A percentile compares a stretch with the other conserved stretches of the same genome.
These are phyloP conservation scores for Montipora efflorescens DNA, from an alignment of 64 coral and sea anemone species.

Conservation along the genomic window DNA sequence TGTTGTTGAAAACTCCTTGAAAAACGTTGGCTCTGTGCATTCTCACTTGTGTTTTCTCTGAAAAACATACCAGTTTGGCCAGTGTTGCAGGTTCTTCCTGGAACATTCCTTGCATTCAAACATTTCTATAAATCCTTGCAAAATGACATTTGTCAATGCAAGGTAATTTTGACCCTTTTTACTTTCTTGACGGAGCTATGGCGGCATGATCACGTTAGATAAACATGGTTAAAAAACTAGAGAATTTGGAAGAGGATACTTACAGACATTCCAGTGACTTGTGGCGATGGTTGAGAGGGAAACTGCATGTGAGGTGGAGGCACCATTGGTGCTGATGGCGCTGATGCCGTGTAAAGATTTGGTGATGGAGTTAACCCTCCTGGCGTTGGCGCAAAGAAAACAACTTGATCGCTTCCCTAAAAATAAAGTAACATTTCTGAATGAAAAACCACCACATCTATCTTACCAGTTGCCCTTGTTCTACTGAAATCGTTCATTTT, in stretches of 20 bases:
- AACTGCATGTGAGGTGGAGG: constrained; percentile 20
- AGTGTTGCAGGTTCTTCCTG: too few species aligned
- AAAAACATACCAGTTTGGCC: too few species aligned
- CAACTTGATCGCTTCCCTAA: constrained; percentile 38
- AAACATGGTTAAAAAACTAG: too few species aligned
- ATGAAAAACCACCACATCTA: background rate
- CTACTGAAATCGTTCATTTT: background rate
- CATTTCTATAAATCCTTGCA: too few species aligned
- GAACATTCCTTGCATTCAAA: too few species aligned
- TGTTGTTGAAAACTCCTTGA: too few species aligned
- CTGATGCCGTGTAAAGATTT: constrained; percentile 12
- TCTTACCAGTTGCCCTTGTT: background rate
- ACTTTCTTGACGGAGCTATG: too few species aligned
- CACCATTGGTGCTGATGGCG: background rate
- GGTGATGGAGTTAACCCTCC: background rate
- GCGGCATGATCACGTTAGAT: too few species aligned
- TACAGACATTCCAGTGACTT: constrained; percentile 49
- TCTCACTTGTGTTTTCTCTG: too few species aligned
- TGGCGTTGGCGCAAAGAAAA: constrained; percentile 6
- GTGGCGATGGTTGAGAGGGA: constrained; percentile 2
- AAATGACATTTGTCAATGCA: too few species aligned
- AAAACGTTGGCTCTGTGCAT: too few species aligned
- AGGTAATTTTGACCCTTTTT: too few species aligned
- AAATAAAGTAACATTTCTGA: background rate
- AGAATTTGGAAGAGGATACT: background rate